phyloP scores from a whole-genome alignment of 2,888 invertebrate species.

The Syritta pipiens region DNA sequence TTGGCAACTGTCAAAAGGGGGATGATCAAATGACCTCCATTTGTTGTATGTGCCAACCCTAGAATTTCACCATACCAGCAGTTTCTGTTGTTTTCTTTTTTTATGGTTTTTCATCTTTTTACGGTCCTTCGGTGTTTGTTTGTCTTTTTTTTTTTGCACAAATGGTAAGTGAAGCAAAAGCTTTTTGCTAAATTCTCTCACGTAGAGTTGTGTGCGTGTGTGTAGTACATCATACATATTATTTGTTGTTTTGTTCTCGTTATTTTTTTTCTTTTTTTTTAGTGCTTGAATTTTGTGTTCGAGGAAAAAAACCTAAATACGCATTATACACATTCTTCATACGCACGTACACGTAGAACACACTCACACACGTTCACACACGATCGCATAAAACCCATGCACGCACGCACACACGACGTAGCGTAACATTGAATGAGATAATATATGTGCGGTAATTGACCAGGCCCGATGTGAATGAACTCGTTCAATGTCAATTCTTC shows the following conservation, averaged over 20 bases:
- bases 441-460: constrained; percentile 74
- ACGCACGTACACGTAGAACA: constrained; percentile 11
- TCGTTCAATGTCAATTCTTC: constrained; percentile 79
- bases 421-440: constrained; percentile 60
- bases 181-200: constrained; percentile 4
- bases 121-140: background rate
- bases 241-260: background rate
- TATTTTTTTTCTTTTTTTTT: background rate
- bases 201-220: background rate
- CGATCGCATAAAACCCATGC: background rate
- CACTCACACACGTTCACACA: constrained; percentile 18
- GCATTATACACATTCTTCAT: constrained; percentile 23
- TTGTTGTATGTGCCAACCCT: background rate
- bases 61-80: background rate
- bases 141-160: constrained; percentile 6
- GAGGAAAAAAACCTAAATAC: constrained; percentile 22
- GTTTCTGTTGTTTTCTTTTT: background rate
- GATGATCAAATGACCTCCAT: constrained; percentile 20
- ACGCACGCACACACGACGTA: constrained; percentile 36
- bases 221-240: background rate
- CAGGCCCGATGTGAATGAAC: constrained; percentile 79
- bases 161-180: background rate
- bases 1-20: constrained; percentile 30
- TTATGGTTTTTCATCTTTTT: constrained; percentile 8
- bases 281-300: constrained; percentile 14